These are phyloP conservation scores for Athripsodes cinereus DNA, from an alignment of 2,888 invertebrate species.

Conservation along the genomic window DNA sequence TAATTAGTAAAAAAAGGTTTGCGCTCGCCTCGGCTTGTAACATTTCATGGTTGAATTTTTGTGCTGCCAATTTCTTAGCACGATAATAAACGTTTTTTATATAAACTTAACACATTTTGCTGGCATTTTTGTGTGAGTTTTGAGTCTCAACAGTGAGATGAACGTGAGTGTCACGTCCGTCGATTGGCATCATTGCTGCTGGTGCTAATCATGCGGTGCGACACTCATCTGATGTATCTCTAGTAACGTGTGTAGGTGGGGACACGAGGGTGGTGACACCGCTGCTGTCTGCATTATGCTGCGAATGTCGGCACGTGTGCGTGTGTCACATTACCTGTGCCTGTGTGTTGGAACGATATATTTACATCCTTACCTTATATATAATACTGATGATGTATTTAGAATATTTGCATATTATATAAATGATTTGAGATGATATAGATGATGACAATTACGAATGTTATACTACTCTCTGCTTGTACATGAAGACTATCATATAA, in stretches of 20 bases:
- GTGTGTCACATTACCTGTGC: background rate
- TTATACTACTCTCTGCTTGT: conserved; percentile 28
- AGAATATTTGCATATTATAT: conserved; percentile 2
- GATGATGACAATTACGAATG: conserved; percentile 28
- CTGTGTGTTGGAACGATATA: background rate
- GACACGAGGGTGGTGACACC: background rate
- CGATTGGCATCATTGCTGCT: background rate
- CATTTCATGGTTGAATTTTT: background rate
- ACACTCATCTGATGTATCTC: background rate
- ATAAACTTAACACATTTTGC: background rate
- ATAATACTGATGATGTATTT: background rate
- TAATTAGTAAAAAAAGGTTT: too few species aligned
- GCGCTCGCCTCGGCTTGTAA: too few species aligned
- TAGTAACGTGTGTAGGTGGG: too few species aligned
- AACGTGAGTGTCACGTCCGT: background rate
- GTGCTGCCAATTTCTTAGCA: conserved; percentile 2
- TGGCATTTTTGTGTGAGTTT: conserved; percentile 2
- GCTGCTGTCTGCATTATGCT: background rate
- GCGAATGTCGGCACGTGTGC: background rate
- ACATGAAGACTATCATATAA: conserved; percentile 28
- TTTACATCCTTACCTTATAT: background rate
- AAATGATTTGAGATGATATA: conserved; percentile 17
- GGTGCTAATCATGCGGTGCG: background rate
- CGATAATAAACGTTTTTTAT: background rate
- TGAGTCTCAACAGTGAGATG: background rate